These are phyloP conservation scores for Chelonus insularis DNA, from an alignment of 1,140 invertebrate genomes.

Conservation along the genomic window DNA sequence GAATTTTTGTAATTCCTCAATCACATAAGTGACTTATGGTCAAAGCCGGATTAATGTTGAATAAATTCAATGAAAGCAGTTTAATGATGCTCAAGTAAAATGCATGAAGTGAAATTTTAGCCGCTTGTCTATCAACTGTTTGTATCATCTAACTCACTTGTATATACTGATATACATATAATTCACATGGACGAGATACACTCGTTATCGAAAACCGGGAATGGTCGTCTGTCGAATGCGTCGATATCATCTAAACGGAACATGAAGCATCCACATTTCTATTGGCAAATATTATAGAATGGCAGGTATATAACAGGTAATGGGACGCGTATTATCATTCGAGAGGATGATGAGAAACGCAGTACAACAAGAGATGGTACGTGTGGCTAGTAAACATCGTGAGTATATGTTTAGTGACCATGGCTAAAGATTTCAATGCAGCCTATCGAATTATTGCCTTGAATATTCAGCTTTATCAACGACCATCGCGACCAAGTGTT, in stretches of 20 bases:
- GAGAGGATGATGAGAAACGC: background rate
- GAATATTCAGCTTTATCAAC: background rate
- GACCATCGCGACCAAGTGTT: background rate
- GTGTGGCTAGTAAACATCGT: background rate
- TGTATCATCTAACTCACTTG: background rate
- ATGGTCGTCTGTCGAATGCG: conserved; percentile 1
- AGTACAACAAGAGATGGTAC: background rate
- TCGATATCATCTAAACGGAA: conserved; percentile 4
- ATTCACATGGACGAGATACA: background rate
- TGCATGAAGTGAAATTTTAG: background rate
- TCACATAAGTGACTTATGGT: too few relatives aligned
- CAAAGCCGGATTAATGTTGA: background rate
- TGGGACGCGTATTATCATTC: conserved; percentile 10
- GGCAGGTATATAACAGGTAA: background rate
- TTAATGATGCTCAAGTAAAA: background rate
- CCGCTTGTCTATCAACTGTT: background rate
- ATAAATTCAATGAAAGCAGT: conserved; percentile 3
- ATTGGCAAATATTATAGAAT: conserved; percentile 4
- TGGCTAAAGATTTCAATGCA: background rate
- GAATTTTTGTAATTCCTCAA: too few relatives aligned
- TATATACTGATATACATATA: background rate
- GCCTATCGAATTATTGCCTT: background rate
- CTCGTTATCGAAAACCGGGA: conserved; percentile 7
- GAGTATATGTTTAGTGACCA: background rate
- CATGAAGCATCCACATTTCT: conserved; percentile 6